Percentiles rank a stretch among this genome's conserved stretches.
These are phyloP conservation scores for Oreotrochilus melanogaster DNA, from an alignment of 2,113 vertebrate genomes.

Conservation along the genomic window DNA sequence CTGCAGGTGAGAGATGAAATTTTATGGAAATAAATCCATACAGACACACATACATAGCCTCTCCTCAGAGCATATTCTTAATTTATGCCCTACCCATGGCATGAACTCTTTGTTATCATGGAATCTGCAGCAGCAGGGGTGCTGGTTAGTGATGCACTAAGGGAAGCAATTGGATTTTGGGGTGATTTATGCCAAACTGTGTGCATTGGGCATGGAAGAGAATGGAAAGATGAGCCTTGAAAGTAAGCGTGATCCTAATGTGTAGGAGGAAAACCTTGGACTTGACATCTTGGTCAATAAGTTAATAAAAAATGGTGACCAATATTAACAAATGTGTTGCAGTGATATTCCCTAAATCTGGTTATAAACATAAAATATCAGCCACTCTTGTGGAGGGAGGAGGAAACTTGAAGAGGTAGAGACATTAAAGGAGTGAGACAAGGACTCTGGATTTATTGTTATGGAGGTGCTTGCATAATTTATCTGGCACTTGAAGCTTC, in stretches of 20 bases:
- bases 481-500: background rate
- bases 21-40: background rate
- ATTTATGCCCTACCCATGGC: background rate
- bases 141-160: background rate
- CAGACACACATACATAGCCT: background rate
- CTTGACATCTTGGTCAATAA: background rate
- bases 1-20: background rate
- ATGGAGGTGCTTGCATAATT: background rate
- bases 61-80: background rate
- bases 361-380: background rate
- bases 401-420: background rate
- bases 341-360: background rate
- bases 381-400: background rate
- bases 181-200: background rate
- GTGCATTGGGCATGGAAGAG: background rate
- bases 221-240: background rate
- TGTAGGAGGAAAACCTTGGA: background rate
- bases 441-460: background rate
- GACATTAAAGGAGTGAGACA: background rate
- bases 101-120: background rate
- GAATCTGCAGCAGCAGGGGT: background rate
- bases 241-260: background rate
- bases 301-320: background rate
- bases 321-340: background rate
- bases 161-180: background rate